phyloP scores from a whole-genome alignment of 2,797 vertebrate genomes.

The Brotula barbata region DNA sequence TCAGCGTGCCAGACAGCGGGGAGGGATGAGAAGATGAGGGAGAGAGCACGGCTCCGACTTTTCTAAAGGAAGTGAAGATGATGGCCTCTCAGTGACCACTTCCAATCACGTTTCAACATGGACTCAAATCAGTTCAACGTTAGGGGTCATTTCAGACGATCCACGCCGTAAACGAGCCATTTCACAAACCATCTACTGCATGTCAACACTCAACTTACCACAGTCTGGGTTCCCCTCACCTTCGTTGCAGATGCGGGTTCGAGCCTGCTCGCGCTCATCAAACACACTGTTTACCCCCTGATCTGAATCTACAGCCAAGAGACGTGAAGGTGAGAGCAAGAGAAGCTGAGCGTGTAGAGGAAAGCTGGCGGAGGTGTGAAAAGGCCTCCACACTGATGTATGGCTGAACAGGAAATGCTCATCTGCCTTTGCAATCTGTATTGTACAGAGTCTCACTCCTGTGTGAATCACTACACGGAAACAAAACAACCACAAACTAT shows the following conservation, averaged over 20 bases:
- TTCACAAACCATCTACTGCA: conserved; percentile 50
- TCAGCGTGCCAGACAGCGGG: conserved; percentile 49
- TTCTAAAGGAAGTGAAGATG: conserved; percentile 32
- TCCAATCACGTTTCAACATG: conserved; percentile 36
- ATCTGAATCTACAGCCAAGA: conserved; percentile 36
- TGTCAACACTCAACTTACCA: conserved; percentile 48
- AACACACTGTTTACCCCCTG: conserved; percentile 35
- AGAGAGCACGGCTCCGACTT: conserved; percentile 15
- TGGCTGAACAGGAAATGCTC: conserved; percentile 16
- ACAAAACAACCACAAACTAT: not conserved
- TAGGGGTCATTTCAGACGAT: conserved; percentile 39
- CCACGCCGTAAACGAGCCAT: conserved; percentile 47
- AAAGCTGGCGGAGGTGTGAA: conserved; percentile 22
- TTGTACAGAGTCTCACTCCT: no score
- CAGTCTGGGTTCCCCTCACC: conserved; percentile 52
- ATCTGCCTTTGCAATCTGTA: conserved; percentile 15
- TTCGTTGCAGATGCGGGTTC: conserved; percentile 39
- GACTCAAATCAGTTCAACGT: conserved; percentile 40
- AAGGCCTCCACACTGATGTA: conserved; percentile 11
- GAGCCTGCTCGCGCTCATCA: no score
- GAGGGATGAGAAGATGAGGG: conserved; percentile 36
- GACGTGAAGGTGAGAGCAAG: conserved; percentile 32
- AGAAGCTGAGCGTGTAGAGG: conserved; percentile 6
- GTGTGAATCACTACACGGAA: no score
- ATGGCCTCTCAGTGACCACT: conserved; percentile 20